Conservation (phyloP, 2,888 invertebrate genomes). For the Ophion ventricosus region DNA sequence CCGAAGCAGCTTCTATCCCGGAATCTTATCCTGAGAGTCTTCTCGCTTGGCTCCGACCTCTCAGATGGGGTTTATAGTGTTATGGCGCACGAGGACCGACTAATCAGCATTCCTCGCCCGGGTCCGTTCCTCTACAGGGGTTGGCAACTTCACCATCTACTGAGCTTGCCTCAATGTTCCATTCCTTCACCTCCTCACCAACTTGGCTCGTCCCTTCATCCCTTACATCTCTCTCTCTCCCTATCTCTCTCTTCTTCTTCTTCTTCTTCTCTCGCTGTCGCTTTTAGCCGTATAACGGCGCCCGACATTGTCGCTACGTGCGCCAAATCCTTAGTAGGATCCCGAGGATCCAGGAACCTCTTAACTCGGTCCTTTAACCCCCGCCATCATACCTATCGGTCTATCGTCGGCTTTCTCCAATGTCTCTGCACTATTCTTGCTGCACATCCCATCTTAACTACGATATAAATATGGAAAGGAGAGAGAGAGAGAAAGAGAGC, state of each 20-base stretch:
- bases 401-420: constrained; percentile 48
- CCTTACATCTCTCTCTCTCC: constrained; percentile 40
- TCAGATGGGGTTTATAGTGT: constrained; percentile 80
- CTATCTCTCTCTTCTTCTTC: no score
- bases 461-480: not conserved
- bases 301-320: constrained; percentile 81
- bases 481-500: not conserved
- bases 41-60: constrained; percentile 75
- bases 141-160: constrained; percentile 62
- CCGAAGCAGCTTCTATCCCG: constrained; percentile 53
- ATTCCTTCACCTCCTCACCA: constrained; percentile 43
- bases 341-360: constrained; percentile 74
- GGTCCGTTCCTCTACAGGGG: constrained; percentile 65
- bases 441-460: constrained; percentile 11
- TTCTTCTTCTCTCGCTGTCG: constrained; percentile 38
- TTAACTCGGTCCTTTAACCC: constrained; percentile 73
- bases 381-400: constrained; percentile 41
- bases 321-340: constrained; percentile 82
- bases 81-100: constrained; percentile 82
- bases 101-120: constrained; percentile 81
- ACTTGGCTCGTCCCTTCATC: constrained; percentile 43
- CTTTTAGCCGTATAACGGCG: constrained; percentile 64
- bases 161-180: constrained; percentile 53
- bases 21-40: constrained; percentile 78
- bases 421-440: constrained; percentile 41